These are phyloP conservation scores for Oreochromis grahami DNA, from an alignment of 2,797 vertebrate genomes.

Conservation along the genomic window DNA sequence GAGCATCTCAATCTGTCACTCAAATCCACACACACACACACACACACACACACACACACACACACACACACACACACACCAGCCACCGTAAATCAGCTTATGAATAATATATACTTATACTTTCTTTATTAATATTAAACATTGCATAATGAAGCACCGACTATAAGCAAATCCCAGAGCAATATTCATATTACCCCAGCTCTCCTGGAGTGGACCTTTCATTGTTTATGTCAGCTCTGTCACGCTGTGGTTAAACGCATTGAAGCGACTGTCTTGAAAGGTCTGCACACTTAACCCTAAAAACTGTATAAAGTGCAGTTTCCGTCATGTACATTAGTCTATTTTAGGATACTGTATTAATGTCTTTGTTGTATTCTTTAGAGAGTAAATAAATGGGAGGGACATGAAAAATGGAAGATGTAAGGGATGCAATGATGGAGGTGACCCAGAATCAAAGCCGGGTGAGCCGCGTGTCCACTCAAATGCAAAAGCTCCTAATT, in stretches of 20 bases:
- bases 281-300: constrained; percentile 28
- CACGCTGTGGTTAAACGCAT: constrained; percentile 47
- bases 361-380: constrained; percentile 5
- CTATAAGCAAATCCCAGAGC: constrained; percentile 74
- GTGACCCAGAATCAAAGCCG: constrained; percentile 34
- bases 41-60: neutral
- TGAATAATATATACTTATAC: constrained; percentile 82
- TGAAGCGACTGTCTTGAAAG: constrained; percentile 16
- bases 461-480: neutral
- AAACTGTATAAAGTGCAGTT: neutral
- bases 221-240: constrained; percentile 62
- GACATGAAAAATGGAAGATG: constrained; percentile 30
- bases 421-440: constrained; percentile 11
- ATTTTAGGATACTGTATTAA: constrained; percentile 25
- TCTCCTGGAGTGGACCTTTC: constrained; percentile 66
- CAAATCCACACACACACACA: too few species aligned
- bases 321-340: neutral
- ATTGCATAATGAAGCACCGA: constrained; percentile 69
- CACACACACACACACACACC: constrained; percentile 21
- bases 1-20: constrained; percentile 75
- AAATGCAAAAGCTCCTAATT: neutral
- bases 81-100: constrained; percentile 70
- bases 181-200: constrained; percentile 69
- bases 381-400: neutral
- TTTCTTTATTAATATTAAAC: constrained; percentile 81